Evolutionary conservation across 2,797 vertebrate genomes (phyloP), one percentile per base, ranked within the genome.

Genomic region (Staurois parvus): DNA sequence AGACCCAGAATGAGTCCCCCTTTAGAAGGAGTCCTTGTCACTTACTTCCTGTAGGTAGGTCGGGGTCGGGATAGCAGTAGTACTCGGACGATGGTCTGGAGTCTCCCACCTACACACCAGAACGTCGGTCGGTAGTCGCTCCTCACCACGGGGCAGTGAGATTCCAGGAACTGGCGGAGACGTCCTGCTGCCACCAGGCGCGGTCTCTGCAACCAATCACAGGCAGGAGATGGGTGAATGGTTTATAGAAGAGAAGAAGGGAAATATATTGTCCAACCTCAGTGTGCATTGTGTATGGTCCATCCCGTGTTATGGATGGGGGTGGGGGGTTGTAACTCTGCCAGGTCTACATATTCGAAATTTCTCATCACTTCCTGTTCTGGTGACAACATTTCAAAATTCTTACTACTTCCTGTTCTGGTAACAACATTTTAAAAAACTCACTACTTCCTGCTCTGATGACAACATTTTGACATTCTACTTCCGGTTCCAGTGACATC

Each of bases 61-160:
- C 89, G 0, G 24, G 93, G 94, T 81, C 37, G 91, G 88, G 95
- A 92, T 64, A 95, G 94, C 87, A 96, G 84, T 19, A 93, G 13
- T 52, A 91, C 92, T 9, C 52, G 90, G 28, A 96, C 89, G 73
- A 97, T 91, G 13, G 96, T 97, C 90, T 97, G 96, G 52, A 97
- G 75, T 4, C 93, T 90, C 21, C 96, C 96, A 12, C 95, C 96
- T 90, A 94, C 94, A 91, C 96, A 97, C 96, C 96, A 96, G 0
- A 93, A 91, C 0, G 96, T 96, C 19, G 96, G 97, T 72, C 90
- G 91, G 92, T 96, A 97, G 26, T 86, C 81, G 88, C 96, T 95
- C 0, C 66, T 4, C 21, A 95, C 93, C 15, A 94, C 79, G 0
- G 96, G 96, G 88, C 95, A 96, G 88, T 93, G 91, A 48, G 89